Evolutionary conservation across 2,113 vertebrate species (phyloP).

Genomic region (Phycodurus eques): DNA sequence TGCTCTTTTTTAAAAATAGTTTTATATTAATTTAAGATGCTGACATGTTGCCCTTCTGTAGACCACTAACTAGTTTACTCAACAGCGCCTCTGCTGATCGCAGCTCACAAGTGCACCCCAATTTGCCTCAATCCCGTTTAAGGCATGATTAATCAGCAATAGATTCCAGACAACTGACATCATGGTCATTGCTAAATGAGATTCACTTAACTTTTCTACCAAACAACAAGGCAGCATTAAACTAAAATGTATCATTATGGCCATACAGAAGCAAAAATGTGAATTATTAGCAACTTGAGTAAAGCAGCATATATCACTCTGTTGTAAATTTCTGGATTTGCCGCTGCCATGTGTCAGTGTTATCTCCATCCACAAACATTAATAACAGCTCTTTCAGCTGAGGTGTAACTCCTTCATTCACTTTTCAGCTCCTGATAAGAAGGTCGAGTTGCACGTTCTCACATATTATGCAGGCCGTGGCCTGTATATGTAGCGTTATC

Average conservation of each 20-base stretch:
- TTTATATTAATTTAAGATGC: no score
- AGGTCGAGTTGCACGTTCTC: background rate
- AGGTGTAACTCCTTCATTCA: conserved; percentile 38
- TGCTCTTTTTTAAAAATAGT: no score
- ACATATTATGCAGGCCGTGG: conserved; percentile 23
- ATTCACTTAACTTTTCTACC: background rate
- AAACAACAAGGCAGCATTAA: background rate
- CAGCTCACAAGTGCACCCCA: background rate
- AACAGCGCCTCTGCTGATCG: background rate
- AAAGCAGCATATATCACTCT: background rate
- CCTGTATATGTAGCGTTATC: conserved; percentile 52
- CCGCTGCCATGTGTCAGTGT: background rate
- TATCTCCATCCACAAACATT: conserved; percentile 5
- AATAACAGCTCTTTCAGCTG: conserved; percentile 20
- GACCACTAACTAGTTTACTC: background rate
- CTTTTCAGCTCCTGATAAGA: conserved; percentile 47
- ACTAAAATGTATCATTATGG: background rate
- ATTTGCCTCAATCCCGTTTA: background rate
- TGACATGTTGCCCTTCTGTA: background rate
- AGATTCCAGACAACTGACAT: no score
- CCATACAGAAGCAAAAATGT: background rate
- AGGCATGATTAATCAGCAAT: no score
- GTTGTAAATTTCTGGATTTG: background rate
- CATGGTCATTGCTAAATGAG: background rate
- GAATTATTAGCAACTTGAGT: background rate